Evolutionary conservation across 1,140 invertebrate genomes (phyloP).

Genomic region (Brachionus paranguensis): DNA sequence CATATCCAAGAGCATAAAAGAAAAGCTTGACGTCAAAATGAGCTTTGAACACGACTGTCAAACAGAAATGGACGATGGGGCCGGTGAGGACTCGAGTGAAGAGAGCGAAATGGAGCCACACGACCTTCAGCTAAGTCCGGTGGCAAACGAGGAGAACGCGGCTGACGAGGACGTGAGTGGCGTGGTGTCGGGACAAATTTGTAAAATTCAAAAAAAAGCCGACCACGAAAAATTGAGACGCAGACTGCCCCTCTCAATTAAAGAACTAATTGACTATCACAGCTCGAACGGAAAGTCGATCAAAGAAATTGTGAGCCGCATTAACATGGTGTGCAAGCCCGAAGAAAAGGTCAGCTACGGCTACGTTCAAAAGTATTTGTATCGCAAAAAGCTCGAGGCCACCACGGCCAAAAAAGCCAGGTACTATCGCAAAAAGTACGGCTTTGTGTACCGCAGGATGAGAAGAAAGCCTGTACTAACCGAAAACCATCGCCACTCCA

Average conservation of each 20-base stretch:
- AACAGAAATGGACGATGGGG: not conserved
- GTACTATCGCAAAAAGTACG: conserved; percentile 34
- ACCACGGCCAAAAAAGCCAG: conserved; percentile 27
- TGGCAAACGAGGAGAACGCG: not conserved
- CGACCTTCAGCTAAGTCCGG: not conserved
- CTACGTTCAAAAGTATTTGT: conserved; percentile 38
- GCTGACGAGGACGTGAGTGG: not conserved
- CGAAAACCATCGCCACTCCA: conserved; percentile 21
- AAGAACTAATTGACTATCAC: conserved; percentile 35
- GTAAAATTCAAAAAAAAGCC: not conserved
- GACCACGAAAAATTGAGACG: conserved; percentile 39
- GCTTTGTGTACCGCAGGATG: conserved; percentile 37
- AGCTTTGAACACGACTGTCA: not conserved
- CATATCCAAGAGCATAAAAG: conserved; percentile 8
- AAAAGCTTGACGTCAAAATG: conserved; percentile 20
- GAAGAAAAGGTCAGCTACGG: conserved; percentile 36
- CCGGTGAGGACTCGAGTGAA: not conserved
- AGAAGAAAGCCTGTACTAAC: conserved; percentile 28
- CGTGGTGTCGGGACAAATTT: not conserved
- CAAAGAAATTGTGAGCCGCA: conserved; percentile 33
- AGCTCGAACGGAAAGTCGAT: conserved; percentile 35
- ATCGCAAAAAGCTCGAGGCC: conserved; percentile 31
- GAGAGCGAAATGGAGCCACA: not conserved
- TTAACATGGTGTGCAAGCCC: conserved; percentile 30
- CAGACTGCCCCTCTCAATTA: conserved; percentile 11